Evolutionary conservation across 2,888 invertebrate species (phyloP), one percentile per base, ranked within the genome.

Genomic region (Toxonevra muliebris): DNA sequence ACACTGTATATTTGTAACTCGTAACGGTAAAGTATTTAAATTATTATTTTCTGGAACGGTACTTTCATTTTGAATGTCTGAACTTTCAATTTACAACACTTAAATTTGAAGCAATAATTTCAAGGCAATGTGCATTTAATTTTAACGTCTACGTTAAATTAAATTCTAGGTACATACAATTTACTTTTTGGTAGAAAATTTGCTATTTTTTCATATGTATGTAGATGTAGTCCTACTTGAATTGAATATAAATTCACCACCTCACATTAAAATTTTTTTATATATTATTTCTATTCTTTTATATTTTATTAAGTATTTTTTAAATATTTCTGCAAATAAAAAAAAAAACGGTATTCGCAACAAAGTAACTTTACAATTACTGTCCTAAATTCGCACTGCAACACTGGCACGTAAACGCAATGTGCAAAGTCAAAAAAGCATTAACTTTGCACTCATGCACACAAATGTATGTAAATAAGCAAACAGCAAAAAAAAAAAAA

Each of bases 341-440:
- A 30, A 30, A 30, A 2, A 4, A 30, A 4, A 30, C 57, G 55
- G 7, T 59, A 72, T 73, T 70, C 79, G 78, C 81, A 79, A 79
- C 81, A 79, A 79, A 79, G 79, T 79, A 79, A 76, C 76, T 78
- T 74, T 73, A 76, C 80, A 80, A 76, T 79, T 79, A 81, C 79
- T 79, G 81, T 80, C 80, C 79, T 78, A 74, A 75, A 80, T 80
- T 72, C 75, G 72, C 71, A 79, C 79, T 78, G 78, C 77, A 72
- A 66, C 54, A 40, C 15, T 54, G 19, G 57, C 75, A 74, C 76
- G 75, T 72, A 66, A 66, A 68, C 70, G 72, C 64, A 68, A 69
- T 60, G 30, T 30, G 30, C 30, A 4, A 30, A 30, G 30, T 30
- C 30, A 30, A 30, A 30, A 30, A 30, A 30, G 30, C 30, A 7